Evolutionary conservation across 2,888 invertebrate genomes (phyloP), one percentile per base, ranked within the genome.

Genomic region (Caradrina clavipalpis): DNA sequence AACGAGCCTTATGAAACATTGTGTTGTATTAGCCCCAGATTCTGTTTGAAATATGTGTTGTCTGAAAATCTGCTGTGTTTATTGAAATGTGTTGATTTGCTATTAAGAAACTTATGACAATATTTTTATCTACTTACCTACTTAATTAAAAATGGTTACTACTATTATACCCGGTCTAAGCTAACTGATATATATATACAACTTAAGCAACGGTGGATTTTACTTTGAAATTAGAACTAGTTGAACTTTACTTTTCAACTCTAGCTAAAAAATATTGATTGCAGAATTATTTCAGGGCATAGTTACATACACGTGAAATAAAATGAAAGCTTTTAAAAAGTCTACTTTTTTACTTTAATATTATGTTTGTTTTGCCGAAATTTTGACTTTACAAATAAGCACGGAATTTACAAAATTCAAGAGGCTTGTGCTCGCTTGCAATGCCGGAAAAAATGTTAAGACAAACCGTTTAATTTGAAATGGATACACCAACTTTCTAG

Each of bases 1-100:
- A 56, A 71, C 8, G 5, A 13, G 3, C 47, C 15, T 63, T 42
- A 55, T 80, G 60, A 62, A 53, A 59, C 49, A 1, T 10, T 11
- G 21, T 42, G 19, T 17, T 49, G 7, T 56, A 31, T 1, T n/a
- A 10, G 21, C n/a, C 11, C 5, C 15, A 7, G 0, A 4, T 15
- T 17, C 19, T 47, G 7, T 22, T 42, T 35, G 13, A 2, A 17
- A 17, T 13, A 35, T 54, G 45, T 64, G 26, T 8, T 53, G 22
- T 47, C 15, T 35, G 54, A 35, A 35, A 35, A 35, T 35, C 35
- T 35, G 35, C 2, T 39, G 39, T 39, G 39, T 39, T 39, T 39
- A 11, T 35, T 35, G 35, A 10, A 35, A 35, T 49, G n/a, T 49
- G 13, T n/a, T n/a, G n/a, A 49, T 8, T 15, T 49, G n/a, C 39